phyloP scores from a whole-genome alignment of 2,113 vertebrate species.

The Henicopernis longicauda region DNA sequence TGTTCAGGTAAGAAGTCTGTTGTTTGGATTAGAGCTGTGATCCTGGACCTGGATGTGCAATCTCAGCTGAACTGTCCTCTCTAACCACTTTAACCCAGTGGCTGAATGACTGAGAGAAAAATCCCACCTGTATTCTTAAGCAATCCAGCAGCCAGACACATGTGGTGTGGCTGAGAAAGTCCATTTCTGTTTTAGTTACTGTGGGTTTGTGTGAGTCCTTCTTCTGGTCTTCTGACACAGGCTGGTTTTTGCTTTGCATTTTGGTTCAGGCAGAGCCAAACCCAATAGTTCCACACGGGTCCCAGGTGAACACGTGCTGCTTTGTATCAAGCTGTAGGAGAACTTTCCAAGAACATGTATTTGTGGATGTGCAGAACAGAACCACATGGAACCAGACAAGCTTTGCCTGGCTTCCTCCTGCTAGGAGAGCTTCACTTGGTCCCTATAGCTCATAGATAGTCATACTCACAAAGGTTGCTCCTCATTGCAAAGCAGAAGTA shows the following conservation, averaged over 20 bases:
- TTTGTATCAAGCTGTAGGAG: not conserved
- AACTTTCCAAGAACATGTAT: fast-evolving
- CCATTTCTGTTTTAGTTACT: not conserved
- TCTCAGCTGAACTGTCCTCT: not conserved
- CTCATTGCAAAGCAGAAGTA: not conserved
- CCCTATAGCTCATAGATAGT: not conserved
- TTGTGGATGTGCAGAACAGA: not conserved
- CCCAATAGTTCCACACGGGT: not conserved
- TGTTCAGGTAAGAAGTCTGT: not conserved
- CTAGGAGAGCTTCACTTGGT: not conserved
- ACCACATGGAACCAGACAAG: not conserved
- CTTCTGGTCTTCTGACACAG: not conserved
- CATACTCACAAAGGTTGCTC: not conserved
- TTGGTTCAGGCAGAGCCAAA: not conserved
- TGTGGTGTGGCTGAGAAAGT: not conserved
- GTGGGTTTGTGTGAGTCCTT: not conserved
- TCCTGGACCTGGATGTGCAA: not conserved
- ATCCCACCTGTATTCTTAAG: not conserved
- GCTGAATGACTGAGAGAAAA: not conserved
- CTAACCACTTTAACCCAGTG: not conserved
- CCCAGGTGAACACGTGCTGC: not conserved
- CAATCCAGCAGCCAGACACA: fast-evolving
- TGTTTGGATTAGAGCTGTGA: not conserved
- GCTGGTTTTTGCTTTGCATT: not conserved
- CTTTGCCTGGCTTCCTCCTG: not conserved